Base-by-base conservation (phyloP, 2,888 invertebrate genomes). In the Prosapia bicincta region DNA sequence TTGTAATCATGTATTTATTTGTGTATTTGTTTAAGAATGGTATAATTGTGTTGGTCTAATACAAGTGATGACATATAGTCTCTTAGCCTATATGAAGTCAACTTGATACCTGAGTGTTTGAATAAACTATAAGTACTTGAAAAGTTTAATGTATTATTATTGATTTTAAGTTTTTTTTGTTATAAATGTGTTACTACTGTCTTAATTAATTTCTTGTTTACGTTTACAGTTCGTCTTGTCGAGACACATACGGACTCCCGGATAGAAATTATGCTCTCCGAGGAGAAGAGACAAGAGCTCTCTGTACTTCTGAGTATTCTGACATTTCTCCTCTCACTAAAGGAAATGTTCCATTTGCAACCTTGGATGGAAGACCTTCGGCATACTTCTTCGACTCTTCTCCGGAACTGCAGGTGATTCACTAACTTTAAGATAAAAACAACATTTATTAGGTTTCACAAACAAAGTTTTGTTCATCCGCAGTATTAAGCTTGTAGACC, bases 231-330 rank as follows among this genome's bases (percentile, higher is more conserved):
- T 95, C 95, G 9, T 93, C 95, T 0, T 99, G 99, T 84, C 91
- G 95, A 32, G 93, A 95, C 78, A 98, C 96, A 0, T 99, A 98
- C 84, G 91, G 92, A 0, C 86, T 97, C 69, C 92, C 93, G 1
- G 96, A 97, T 80, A 90, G 90, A 28, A 89, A 90, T 69, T 89
- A 91, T 28, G 89, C 91, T 0, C 90, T 93, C 73, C 87, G 91
- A 3, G 92, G 92, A 28, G 90, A 91, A 67, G 98, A 99, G 85
- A 96, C 96, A 0, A 89, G 94, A 77, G 97, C 99, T 0, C 89
- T 99, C n/a, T 99, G 99, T 84, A 97, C 96, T n/a, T 94, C 96
- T 78, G 98, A 98, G 83, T 99, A 95, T 86, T 98, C 98, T 3
- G 99, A 99, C 83, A 98, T 99, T 80, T 97, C 98, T 0, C 99